Evolutionary conservation across 1,140 invertebrate species (phyloP).

Genomic region (Sipha flava): DNA sequence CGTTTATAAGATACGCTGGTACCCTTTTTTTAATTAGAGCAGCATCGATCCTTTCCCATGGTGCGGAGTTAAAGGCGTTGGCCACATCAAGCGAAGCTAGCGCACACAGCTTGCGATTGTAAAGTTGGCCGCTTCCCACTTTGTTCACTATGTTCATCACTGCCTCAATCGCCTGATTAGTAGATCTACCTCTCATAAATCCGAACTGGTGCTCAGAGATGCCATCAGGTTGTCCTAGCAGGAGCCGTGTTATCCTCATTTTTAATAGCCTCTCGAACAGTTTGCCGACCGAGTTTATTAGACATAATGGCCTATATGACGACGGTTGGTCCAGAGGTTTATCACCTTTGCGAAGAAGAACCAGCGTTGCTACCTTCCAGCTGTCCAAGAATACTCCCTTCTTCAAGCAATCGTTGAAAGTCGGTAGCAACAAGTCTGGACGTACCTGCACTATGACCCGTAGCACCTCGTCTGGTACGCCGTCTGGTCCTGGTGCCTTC

Average conservation of each 20-base stretch:
- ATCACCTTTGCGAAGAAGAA: background rate
- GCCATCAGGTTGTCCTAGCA: background rate
- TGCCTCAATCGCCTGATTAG: background rate
- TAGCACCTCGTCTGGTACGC: background rate
- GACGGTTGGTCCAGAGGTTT: background rate
- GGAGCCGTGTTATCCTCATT: background rate
- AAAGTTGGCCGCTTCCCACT: background rate
- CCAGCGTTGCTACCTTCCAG: background rate
- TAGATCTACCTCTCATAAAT: background rate
- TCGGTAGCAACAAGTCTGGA: background rate
- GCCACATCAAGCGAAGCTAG: background rate
- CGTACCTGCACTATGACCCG: background rate
- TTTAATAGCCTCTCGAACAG: background rate
- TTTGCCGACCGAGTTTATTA: background rate
- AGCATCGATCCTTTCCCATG: conserved; percentile 8
- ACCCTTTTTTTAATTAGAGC: background rate
- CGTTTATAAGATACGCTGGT: background rate
- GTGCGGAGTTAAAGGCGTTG: background rate
- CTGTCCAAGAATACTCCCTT: background rate
- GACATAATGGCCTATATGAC: background rate
- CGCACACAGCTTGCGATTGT: background rate
- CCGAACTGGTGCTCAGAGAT: background rate
- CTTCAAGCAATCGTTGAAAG: background rate
- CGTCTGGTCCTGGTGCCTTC: background rate
- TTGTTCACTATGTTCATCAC: background rate